phyloP scores from a whole-genome alignment of 2,888 invertebrate genomes.

The Chrysolina americana region DNA sequence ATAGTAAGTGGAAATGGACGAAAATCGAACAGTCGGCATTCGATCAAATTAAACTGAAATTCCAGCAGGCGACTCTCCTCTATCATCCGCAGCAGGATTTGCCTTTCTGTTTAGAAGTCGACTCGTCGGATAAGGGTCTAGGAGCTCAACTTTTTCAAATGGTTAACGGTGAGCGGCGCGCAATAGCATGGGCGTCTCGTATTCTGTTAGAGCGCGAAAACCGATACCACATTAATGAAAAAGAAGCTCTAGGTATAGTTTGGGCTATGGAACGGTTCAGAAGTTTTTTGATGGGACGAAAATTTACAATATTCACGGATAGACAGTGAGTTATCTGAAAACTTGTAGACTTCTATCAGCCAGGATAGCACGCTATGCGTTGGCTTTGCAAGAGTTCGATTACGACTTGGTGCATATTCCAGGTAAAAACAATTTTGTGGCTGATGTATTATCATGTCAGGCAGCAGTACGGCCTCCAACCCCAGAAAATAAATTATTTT shows the following conservation, averaged over 20 bases:
- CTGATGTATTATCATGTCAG: constrained; percentile 36
- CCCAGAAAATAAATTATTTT: constrained; percentile 1
- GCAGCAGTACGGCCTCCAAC: neutral
- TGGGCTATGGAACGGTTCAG: constrained; percentile 41
- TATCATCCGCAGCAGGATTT: neutral
- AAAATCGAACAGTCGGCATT: neutral
- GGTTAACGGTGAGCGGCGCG: neutral
- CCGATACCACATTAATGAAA: constrained; percentile 5
- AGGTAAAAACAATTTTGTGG: constrained; percentile 37
- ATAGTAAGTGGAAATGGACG: neutral
- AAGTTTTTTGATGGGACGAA: constrained; percentile 40
- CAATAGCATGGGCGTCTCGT: no score
- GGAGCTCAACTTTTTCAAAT: constrained; percentile 9
- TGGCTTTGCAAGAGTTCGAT: constrained; percentile 50
- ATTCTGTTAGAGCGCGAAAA: no score
- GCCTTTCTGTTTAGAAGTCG: neutral
- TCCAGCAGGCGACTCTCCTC: neutral
- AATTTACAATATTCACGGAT: constrained; percentile 44
- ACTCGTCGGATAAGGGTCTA: neutral
- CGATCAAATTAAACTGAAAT: neutral
- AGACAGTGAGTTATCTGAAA: constrained; percentile 41
- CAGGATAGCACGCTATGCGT: constrained; percentile 44
- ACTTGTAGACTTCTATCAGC: constrained; percentile 42
- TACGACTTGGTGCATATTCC: constrained; percentile 43
- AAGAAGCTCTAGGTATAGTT: constrained; percentile 43